A percentile compares a stretch with the other conserved stretches of the same genome.
Evolutionary conservation across 2,888 invertebrate genomes (phyloP).

Genomic region (Sarcophaga variegata): DNA sequence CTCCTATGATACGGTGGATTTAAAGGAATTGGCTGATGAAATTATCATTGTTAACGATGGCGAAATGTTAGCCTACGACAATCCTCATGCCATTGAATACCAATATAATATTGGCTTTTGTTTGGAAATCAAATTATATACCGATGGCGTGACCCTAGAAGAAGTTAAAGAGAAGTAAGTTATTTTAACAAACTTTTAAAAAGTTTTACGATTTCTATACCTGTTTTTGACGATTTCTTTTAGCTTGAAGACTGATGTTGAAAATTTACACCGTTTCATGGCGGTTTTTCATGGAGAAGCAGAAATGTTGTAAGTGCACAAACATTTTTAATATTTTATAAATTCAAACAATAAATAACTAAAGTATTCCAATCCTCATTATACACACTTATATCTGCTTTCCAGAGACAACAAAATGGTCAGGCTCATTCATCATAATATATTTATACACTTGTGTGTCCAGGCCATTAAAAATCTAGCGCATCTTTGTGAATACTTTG

Average conservation of each 20-base stretch:
- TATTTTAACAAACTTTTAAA: background rate
- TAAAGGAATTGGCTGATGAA: constrained; percentile 89
- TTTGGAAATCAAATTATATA: constrained; percentile 75
- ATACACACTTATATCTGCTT: no score
- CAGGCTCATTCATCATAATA: no score
- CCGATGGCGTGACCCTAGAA: constrained; percentile 72
- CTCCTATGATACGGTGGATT: constrained; percentile 91
- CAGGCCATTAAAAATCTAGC: no score
- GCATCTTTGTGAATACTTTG: no score
- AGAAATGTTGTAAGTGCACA: constrained; percentile 51
- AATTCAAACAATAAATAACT: background rate
- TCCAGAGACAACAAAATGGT: no score
- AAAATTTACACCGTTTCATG: constrained; percentile 53
- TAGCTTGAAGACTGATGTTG: constrained; percentile 74
- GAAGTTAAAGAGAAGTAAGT: constrained; percentile 74
- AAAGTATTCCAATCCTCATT: no score
- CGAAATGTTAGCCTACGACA: constrained; percentile 87
- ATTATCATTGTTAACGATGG: constrained; percentile 91
- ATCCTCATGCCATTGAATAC: constrained; percentile 88
- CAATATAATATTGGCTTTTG: constrained; percentile 85
- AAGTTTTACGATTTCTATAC: background rate
- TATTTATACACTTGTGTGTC: no score
- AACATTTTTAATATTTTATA: background rate
- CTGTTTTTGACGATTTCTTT: constrained; percentile 4
- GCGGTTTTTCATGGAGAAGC: constrained; percentile 52